These are phyloP conservation scores for Trididemnum miniatum DNA, from an alignment of 23 tunicate species.

Conservation along the genomic window DNA sequence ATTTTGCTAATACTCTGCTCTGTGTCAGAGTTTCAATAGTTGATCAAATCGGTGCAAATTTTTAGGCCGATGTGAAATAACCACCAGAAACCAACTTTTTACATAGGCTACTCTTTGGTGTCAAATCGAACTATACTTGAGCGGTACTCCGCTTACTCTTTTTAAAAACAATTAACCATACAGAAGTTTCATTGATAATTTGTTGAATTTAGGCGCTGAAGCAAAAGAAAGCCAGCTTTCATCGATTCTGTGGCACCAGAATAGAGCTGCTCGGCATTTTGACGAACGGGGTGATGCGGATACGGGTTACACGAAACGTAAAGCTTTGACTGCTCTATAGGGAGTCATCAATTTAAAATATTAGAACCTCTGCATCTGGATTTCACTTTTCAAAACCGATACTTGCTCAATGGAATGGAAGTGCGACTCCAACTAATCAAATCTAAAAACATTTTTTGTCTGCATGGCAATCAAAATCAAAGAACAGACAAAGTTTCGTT, in stretches of 20 bases:
- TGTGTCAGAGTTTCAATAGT: not conserved
- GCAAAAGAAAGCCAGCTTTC: slow-evolving; percentile 16
- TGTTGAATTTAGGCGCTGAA: slow-evolving; percentile 20
- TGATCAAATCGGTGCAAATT: not conserved
- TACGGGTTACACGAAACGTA: slow-evolving; percentile 15
- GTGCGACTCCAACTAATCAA: not conserved
- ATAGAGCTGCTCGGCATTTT: slow-evolving; percentile 18
- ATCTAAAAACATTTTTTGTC: not conserved
- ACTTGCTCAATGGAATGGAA: no score
- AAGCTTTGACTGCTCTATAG: slow-evolving; percentile 21
- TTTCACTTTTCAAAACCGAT: slow-evolving; percentile 20
- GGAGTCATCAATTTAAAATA: slow-evolving; percentile 6
- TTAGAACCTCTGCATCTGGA: slow-evolving; percentile 32
- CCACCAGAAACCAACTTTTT: slow-evolving; percentile 10
- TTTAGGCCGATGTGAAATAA: slow-evolving; percentile 10
- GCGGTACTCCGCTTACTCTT: not conserved
- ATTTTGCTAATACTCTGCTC: slow-evolving; percentile 12
- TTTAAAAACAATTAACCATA: slow-evolving; percentile 28
- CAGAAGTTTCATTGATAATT: slow-evolving; percentile 27
- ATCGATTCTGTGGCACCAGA: not conserved
- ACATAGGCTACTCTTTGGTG: slow-evolving; percentile 18
- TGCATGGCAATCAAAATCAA: not conserved
- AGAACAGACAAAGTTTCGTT: not conserved
- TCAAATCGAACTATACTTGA: slow-evolving; percentile 7
- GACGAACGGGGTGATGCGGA: not conserved